Base-by-base conservation (phyloP, 2,113 vertebrate species). In the Nycticorax nycticorax region DNA sequence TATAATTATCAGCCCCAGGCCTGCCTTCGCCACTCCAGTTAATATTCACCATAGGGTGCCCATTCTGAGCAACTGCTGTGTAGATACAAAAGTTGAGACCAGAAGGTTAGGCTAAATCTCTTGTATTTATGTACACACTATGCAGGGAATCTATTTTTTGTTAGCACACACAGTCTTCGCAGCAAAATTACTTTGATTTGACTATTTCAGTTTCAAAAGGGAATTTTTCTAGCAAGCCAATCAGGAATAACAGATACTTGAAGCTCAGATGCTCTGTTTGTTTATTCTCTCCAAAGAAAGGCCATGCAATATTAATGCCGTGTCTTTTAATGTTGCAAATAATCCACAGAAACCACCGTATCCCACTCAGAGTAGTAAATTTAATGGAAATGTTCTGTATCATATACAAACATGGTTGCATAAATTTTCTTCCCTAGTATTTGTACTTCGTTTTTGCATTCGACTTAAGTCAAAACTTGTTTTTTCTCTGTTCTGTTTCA, bases 1-100 rank as follows among this genome's bases (percentile, higher is more conserved):
- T 64, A 82, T 90, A 96, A 96, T 93, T 53, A 95, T 92, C 84
- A 86, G 76, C 92, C 89, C 90, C 67, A 37, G 93, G 88, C 68
- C 76, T 93, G 47, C 68, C 52, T 91, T 53, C 86, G 78, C 86
- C 93, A 81, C 90, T 84, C 80, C 81, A 85, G 93, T 89, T 95
- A 68, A 60, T 82, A 13, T 48, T 60, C 76, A 93, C 91, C 82
- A 82, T 79, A 72, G 57, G 56, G 60, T 39, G n/a, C 56, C 83
- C 85, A 39, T 88, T 95, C 89, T 90, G 77, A 92, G 84, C n/a
- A 91, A 67, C 73, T n/a, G 13, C 30, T 52, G 8, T 9, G 32
- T 35, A 62, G 71, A 55, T 17, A 91, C 91, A 88, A 67, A 95
- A 93, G 90, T 76, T 86, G 69, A 77, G 82, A 96, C 33, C 76